Percentiles rank a stretch among this genome's conserved stretches.
Evolutionary conservation across 1,140 invertebrate genomes (phyloP).

Genomic region (Pachyrhynchus sulphureomaculatus): DNA sequence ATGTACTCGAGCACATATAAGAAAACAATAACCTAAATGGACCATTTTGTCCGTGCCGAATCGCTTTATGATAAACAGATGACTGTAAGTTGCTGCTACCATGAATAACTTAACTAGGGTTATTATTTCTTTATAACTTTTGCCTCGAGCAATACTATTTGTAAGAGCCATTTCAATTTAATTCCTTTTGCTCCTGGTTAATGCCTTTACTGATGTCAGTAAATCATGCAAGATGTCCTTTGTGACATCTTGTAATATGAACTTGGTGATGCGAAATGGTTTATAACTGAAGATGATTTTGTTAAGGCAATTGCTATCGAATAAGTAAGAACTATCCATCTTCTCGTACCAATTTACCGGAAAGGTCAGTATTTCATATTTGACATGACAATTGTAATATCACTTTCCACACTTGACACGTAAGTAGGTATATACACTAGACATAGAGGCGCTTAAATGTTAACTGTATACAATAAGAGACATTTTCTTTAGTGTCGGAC

Average conservation of each 20-base stretch:
- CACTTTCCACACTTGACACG: too few species aligned
- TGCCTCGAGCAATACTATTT: constrained; percentile 13
- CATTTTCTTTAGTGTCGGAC: too few species aligned
- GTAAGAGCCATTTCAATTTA: constrained; percentile 13
- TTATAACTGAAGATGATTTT: too few species aligned
- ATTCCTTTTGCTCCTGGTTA: constrained; percentile 14
- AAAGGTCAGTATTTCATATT: too few species aligned
- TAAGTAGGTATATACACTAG: too few species aligned
- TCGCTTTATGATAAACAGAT: constrained; percentile 29
- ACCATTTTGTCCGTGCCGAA: constrained; percentile 24
- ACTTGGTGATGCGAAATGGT: too few species aligned
- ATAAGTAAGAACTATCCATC: too few species aligned
- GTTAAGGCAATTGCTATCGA: too few species aligned
- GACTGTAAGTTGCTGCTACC: constrained; percentile 22
- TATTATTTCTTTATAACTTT: constrained; percentile 33
- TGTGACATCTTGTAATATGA: constrained; percentile 7
- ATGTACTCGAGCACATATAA: constrained; percentile 1
- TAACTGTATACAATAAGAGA: too few species aligned
- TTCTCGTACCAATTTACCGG: too few species aligned
- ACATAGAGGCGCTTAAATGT: too few species aligned
- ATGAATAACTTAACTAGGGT: constrained; percentile 35
- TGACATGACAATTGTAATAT: too few species aligned
- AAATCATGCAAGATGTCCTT: constrained; percentile 7
- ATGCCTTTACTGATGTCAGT: constrained; percentile 1
- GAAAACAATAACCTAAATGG: constrained; percentile 29